Percentiles rank a stretch among this genome's conserved stretches.
Conservation (phyloP, 2,113 vertebrate species). For the Butorides virescens region DNA sequence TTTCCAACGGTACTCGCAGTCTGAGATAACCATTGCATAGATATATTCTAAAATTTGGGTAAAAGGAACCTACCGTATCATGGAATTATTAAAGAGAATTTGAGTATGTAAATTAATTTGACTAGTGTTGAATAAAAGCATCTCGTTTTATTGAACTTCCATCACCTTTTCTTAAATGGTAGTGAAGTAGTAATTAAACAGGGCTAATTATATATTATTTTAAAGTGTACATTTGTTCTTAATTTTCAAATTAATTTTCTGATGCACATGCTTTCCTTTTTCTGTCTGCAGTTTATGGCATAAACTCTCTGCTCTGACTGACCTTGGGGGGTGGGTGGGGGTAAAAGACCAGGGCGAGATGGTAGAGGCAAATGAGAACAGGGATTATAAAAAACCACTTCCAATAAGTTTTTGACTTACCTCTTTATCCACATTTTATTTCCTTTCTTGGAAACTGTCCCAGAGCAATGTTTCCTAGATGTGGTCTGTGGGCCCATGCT, state of each 20-base stretch:
- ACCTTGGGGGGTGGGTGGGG: not conserved
- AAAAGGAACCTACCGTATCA: slow-evolving; percentile 15
- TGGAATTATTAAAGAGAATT: slow-evolving; percentile 35
- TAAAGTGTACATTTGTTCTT: slow-evolving; percentile 46
- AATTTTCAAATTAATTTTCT: slow-evolving; percentile 53
- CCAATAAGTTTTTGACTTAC: not conserved
- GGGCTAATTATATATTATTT: slow-evolving; percentile 44
- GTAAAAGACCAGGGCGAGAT: not conserved
- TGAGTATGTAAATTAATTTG: slow-evolving; percentile 53
- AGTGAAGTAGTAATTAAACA: slow-evolving; percentile 56
- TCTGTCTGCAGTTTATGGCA: not conserved
- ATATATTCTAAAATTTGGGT: slow-evolving; percentile 36
- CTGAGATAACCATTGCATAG: not conserved
- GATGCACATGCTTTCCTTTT: not conserved
- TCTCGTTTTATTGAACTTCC: slow-evolving; percentile 40
- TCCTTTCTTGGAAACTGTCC: not conserved
- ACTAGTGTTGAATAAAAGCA: slow-evolving; percentile 54
- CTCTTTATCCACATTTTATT: not conserved
- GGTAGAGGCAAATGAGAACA: not conserved
- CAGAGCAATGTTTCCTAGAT: not conserved
- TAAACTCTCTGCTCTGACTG: not conserved
- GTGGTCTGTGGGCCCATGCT: rapidly evolving
- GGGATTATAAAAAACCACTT: not conserved
- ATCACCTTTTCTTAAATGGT: slow-evolving; percentile 45
- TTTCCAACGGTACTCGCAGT: slow-evolving; percentile 1